Percentiles rank a stretch among this genome's conserved stretches.
Evolutionary conservation across 1,140 invertebrate genomes (phyloP).

Genomic region (Thaumatotibia leucotreta): DNA sequence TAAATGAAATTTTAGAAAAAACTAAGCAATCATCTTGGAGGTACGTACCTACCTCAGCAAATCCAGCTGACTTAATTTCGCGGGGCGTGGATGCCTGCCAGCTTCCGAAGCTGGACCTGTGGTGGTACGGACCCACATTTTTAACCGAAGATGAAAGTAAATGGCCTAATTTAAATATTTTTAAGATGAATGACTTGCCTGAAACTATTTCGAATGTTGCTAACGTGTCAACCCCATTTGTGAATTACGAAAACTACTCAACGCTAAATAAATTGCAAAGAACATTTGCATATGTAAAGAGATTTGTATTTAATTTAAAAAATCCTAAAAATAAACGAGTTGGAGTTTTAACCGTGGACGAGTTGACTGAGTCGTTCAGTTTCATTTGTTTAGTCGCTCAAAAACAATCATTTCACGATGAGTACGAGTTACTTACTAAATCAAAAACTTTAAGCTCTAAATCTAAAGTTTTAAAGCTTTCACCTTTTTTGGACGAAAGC

Average conservation of each 20-base stretch:
- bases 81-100: slow-evolving; percentile 13
- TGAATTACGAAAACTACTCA: slow-evolving; percentile 17
- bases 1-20: no score
- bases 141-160: slow-evolving; percentile 2
- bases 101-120: not conserved
- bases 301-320: slow-evolving; percentile 21
- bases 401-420: no score
- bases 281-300: slow-evolving; percentile 16
- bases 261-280: slow-evolving; percentile 17
- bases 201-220: slow-evolving; percentile 16
- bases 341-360: slow-evolving; percentile 16
- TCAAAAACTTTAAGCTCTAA: no score
- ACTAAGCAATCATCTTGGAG: no score
- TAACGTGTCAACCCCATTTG: not conserved
- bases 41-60: no score
- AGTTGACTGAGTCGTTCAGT: no score
- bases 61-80: no score
- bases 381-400: no score
- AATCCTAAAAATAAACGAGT: slow-evolving; percentile 13
- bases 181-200: not conserved
- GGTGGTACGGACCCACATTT: slow-evolving; percentile 23
- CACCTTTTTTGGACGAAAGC: no score
- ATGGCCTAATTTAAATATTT: slow-evolving; percentile 17
- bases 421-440: no score
- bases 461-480: no score